Evolutionary conservation across 2,797 vertebrate species (phyloP).

Genomic region (Sarcoramphus papa): DNA sequence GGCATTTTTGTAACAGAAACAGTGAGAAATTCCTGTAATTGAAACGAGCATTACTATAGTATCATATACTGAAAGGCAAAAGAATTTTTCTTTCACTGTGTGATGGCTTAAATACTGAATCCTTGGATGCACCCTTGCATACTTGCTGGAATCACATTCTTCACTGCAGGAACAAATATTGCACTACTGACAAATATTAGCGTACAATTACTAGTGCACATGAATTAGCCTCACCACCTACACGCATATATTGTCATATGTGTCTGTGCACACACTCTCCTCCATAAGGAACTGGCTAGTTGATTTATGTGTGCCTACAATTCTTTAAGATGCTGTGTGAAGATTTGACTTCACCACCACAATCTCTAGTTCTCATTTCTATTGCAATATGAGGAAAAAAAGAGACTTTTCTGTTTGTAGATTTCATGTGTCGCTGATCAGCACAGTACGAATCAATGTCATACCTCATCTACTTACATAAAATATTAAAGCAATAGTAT

Average conservation of each 20-base stretch:
- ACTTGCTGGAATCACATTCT: background rate
- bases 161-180: background rate
- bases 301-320: background rate
- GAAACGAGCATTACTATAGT: background rate
- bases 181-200: background rate
- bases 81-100: background rate
- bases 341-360: background rate
- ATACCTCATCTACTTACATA: background rate
- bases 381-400: background rate
- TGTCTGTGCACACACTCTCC: background rate
- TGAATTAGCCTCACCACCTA: background rate
- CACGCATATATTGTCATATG: background rate
- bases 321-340: background rate
- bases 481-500: background rate
- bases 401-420: background rate
- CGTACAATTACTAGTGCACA: background rate
- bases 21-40: background rate
- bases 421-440: accelerated
- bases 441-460: background rate
- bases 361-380: background rate
- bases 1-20: background rate
- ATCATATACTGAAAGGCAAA: background rate
- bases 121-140: background rate
- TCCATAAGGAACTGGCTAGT: background rate
- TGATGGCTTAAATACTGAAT: background rate